phyloP scores from a whole-genome alignment of 1,140 invertebrate genomes.

The Scaptomyza pallida region DNA sequence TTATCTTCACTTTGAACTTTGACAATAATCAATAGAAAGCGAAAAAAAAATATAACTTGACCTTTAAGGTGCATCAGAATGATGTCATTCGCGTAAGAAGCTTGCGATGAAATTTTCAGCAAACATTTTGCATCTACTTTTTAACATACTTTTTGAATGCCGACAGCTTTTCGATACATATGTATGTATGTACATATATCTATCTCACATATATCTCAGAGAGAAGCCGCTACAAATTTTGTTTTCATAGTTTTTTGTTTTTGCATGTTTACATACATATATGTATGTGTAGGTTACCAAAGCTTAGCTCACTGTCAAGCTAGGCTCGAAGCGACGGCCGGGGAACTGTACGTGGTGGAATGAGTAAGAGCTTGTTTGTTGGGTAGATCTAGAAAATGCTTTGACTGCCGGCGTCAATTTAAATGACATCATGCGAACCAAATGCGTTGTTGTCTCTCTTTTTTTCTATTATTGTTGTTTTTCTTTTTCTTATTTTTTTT shows the following conservation, averaged over 20 bases:
- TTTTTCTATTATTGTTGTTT: too few relatives aligned
- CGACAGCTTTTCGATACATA: neutral
- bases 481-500: too few relatives aligned
- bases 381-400: slow-evolving; percentile 38
- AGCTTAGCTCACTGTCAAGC: slow-evolving; percentile 25
- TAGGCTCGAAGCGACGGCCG: neutral
- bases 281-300: neutral
- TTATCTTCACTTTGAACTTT: slow-evolving; percentile 55
- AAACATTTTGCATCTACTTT: slow-evolving; percentile 24
- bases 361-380: slow-evolving; percentile 2
- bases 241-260: neutral
- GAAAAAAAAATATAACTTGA: slow-evolving; percentile 24
- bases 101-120: slow-evolving; percentile 25
- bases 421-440: slow-evolving; percentile 68
- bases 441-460: slow-evolving; percentile 19
- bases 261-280: slow-evolving; percentile 10
- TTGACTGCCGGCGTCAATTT: neutral
- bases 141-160: neutral
- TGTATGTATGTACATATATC: neutral
- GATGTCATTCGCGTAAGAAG: slow-evolving; percentile 53
- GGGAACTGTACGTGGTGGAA: slow-evolving; percentile 1
- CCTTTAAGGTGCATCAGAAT: slow-evolving; percentile 57
- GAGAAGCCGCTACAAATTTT: neutral
- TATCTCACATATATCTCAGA: neutral
- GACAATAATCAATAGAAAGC: slow-evolving; percentile 63